A percentile compares a stretch with the other conserved stretches of the same genome.
Conservation (phyloP, 2,888 invertebrate species). For the Zaprionus bogoriensis region DNA sequence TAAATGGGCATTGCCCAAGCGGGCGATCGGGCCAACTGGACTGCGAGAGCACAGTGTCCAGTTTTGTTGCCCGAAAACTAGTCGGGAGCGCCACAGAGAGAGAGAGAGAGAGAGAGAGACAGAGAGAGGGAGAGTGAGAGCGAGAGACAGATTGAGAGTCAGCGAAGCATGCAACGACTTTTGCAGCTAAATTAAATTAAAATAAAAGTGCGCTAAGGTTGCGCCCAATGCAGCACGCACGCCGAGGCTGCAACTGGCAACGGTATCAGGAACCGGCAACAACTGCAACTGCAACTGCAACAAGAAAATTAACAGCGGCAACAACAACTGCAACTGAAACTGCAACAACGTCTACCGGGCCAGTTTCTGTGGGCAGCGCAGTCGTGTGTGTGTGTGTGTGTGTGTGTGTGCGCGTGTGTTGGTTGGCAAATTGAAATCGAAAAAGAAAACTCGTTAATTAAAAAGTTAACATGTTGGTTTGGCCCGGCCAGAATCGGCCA, state of each 20-base stretch:
- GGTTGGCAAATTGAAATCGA: conserved; percentile 80
- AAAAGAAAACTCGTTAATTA: conserved; percentile 81
- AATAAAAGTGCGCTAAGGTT: conserved; percentile 60
- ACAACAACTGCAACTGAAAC: neutral
- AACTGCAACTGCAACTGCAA: conserved; percentile 1
- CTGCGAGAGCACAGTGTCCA: conserved; percentile 20
- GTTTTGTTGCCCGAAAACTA: conserved; percentile 22
- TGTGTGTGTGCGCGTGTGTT: conserved; percentile 34
- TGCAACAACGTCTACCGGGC: conserved; percentile 33
- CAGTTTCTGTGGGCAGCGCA: conserved; percentile 64
- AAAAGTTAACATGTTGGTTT: conserved; percentile 78
- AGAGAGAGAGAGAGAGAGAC: neutral
- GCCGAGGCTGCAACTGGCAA: conserved; percentile 21
- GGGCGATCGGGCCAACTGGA: conserved; percentile 3
- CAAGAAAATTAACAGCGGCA: neutral
- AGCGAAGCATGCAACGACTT: conserved; percentile 58
- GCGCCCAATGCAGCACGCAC: conserved; percentile 40
- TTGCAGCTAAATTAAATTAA: conserved; percentile 70
- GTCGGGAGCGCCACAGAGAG: neutral
- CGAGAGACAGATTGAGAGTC: neutral
- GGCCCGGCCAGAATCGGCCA: conserved; percentile 29
- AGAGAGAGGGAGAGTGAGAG: conserved; percentile 1
- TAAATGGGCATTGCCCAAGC: conserved; percentile 69
- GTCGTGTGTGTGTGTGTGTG: conserved; percentile 16
- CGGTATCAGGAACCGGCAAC: conserved; percentile 27